These are phyloP conservation scores for Noctilio leporinus DNA, from an alignment of 2,113 vertebrate species.

Conservation along the genomic window DNA sequence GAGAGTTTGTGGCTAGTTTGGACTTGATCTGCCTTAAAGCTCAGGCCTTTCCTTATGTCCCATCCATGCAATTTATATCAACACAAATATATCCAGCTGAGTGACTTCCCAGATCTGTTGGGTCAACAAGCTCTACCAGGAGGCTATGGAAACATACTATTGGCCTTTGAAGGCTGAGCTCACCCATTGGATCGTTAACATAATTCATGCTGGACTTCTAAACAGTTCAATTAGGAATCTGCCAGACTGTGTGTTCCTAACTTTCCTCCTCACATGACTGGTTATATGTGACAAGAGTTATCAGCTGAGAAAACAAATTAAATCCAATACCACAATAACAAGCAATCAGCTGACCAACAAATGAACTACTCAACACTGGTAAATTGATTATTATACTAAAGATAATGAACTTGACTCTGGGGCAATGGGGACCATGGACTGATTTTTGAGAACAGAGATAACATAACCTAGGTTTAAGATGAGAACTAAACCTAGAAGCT, in stretches of 20 bases:
- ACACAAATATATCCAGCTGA: constrained; percentile 3
- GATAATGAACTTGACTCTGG: background rate
- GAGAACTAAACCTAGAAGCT: background rate
- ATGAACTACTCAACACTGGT: background rate
- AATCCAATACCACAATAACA: background rate
- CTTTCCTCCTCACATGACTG: background rate
- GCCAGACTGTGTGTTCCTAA: background rate
- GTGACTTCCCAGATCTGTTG: constrained; percentile 5
- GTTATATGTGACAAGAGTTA: background rate
- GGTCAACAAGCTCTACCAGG: constrained; percentile 19
- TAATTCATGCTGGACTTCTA: background rate
- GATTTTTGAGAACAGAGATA: background rate
- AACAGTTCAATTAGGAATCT: background rate
- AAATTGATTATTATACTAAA: background rate
- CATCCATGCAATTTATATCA: background rate
- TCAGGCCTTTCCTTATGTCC: background rate
- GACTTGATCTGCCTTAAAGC: background rate
- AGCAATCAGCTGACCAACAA: background rate
- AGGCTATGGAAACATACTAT: constrained; percentile 8
- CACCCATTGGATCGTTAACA: background rate
- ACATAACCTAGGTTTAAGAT: background rate
- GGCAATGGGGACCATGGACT: background rate
- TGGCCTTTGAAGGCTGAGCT: background rate
- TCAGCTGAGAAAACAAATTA: constrained; percentile 24
- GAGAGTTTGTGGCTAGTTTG: background rate